Conservation (phyloP, 2,113 vertebrate genomes). For the Falco punctatus region DNA sequence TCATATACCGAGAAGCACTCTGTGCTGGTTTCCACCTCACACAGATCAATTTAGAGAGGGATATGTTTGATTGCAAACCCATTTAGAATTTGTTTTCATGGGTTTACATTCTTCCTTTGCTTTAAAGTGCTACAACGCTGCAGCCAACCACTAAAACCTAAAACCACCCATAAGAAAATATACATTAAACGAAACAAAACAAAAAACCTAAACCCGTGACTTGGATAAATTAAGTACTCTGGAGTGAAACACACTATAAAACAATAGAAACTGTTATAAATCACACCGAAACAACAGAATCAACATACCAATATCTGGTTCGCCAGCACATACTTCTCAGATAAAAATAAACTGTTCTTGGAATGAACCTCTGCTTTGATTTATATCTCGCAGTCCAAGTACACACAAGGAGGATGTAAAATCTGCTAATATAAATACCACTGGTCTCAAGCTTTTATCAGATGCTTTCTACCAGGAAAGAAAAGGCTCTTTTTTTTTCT, state of each 20-base stretch:
- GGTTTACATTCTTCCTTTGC: neutral
- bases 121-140: neutral
- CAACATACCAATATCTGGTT: constrained; percentile 30
- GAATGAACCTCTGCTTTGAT: constrained; percentile 57
- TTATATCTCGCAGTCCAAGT: constrained; percentile 40
- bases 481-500: neutral
- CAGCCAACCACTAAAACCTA: constrained; percentile 7
- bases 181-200: neutral
- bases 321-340: constrained; percentile 28
- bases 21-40: neutral
- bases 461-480: constrained; percentile 44
- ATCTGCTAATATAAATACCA: constrained; percentile 56
- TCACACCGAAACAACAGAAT: constrained; percentile 10
- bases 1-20: neutral
- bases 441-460: constrained; percentile 50
- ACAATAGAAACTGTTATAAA: constrained; percentile 36
- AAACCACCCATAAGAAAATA: constrained; percentile 4
- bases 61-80: neutral
- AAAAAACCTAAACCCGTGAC: neutral
- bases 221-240: neutral
- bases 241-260: neutral
- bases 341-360: constrained; percentile 70
- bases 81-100: neutral
- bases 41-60: neutral
- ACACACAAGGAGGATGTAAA: constrained; percentile 58